A percentile compares a stretch with the other conserved stretches of the same genome.
Conservation (phyloP, 2,888 invertebrate genomes). For the Stomorhina lunata region DNA sequence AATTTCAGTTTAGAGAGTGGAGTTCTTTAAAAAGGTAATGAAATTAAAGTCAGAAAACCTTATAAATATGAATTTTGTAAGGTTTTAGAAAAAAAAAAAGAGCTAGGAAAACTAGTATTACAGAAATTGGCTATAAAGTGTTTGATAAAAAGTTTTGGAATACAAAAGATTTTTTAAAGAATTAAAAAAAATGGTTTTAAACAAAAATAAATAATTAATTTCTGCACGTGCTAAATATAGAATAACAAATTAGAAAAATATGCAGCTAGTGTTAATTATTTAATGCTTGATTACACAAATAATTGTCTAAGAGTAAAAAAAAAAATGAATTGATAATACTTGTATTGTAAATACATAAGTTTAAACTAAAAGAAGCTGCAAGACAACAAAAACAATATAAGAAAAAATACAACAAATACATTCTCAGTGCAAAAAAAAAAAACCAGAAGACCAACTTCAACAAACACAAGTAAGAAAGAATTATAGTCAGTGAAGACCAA, state of each 20-base stretch:
- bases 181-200: neutral
- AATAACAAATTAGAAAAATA: constrained; percentile 31
- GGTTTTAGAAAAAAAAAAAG: too few relatives aligned
- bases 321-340: constrained; percentile 6
- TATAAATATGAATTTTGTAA: constrained; percentile 29
- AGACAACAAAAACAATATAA: constrained; percentile 7
- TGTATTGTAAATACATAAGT: constrained; percentile 10
- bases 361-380: too few relatives aligned
- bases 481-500: too few relatives aligned
- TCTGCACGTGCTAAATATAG: constrained; percentile 51
- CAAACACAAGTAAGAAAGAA: too few relatives aligned
- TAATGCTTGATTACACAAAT: constrained; percentile 59
- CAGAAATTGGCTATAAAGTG: too few relatives aligned
- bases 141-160: too few relatives aligned
- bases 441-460: too few relatives aligned
- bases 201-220: neutral
- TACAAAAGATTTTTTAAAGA: constrained; percentile 6
- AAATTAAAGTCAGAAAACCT: constrained; percentile 22
- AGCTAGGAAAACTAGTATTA: neutral
- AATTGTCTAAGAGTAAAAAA: constrained; percentile 25
- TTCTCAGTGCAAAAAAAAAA: neutral
- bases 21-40: constrained; percentile 30
- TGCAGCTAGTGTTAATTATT: constrained; percentile 27
- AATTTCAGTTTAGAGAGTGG: neutral
- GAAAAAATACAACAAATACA: neutral